Percentiles rank a stretch among this genome's conserved stretches.
phyloP scores from a whole-genome alignment of 2,113 vertebrate species.

The Toxotes jaculatrix region DNA sequence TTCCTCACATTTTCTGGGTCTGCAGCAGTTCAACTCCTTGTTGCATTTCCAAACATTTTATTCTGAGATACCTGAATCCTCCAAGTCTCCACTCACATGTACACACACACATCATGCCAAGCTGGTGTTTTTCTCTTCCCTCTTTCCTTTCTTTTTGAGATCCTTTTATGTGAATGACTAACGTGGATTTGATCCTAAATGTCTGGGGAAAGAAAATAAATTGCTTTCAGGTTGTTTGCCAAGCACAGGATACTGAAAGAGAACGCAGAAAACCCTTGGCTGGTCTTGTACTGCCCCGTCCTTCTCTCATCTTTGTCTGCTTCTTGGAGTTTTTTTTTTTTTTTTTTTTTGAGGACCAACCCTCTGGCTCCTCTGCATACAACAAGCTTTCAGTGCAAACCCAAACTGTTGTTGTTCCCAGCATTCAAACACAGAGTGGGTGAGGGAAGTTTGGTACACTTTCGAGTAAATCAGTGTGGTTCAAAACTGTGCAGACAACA shows the following conservation, averaged over 20 bases:
- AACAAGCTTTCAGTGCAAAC: slow-evolving; percentile 29
- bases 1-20: neutral
- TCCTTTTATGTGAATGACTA: slow-evolving; percentile 35
- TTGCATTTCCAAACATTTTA: slow-evolving; percentile 20
- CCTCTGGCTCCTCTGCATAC: slow-evolving; percentile 52
- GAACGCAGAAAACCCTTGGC: slow-evolving; percentile 2
- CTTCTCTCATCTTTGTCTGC: slow-evolving; percentile 15
- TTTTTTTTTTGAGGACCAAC: neutral
- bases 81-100: neutral
- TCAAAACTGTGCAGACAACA: slow-evolving; percentile 38
- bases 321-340: neutral
- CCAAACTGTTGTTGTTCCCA: slow-evolving; percentile 54
- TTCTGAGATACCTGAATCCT: neutral
- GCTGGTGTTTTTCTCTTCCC: slow-evolving; percentile 20
- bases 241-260: slow-evolving; percentile 7
- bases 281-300: neutral
- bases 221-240: slow-evolving; percentile 51
- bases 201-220: slow-evolving; percentile 41
- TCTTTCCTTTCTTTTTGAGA: slow-evolving; percentile 18
- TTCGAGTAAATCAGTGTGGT: slow-evolving; percentile 39
- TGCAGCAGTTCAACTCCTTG: neutral
- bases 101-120: slow-evolving; percentile 14
- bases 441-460: slow-evolving; percentile 32
- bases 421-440: slow-evolving; percentile 12
- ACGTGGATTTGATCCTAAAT: slow-evolving; percentile 40